These are phyloP conservation scores for Muscicapa comitata DNA, from an alignment of 2,797 vertebrate species.

Conservation along the genomic window DNA sequence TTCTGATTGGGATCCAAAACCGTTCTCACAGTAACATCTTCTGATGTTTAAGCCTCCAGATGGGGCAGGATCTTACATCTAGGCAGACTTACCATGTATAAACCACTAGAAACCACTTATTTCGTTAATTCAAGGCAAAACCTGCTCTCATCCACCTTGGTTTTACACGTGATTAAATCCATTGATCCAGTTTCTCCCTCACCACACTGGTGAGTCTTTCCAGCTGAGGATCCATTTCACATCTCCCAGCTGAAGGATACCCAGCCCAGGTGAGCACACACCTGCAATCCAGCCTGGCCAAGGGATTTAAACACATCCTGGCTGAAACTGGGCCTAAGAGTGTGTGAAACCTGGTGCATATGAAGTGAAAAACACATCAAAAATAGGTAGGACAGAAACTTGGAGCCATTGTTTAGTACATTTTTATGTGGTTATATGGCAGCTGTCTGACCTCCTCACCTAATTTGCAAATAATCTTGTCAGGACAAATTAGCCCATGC, in stretches of 20 bases:
- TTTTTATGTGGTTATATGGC: constrained; percentile 4
- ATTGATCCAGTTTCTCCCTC: neutral
- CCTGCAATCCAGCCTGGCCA: neutral
- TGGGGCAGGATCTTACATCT: neutral
- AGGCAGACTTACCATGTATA: neutral
- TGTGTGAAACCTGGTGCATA: neutral
- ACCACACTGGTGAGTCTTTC: neutral
- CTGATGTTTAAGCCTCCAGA: constrained; percentile 9
- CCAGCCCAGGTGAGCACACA: neutral
- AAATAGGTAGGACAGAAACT: neutral
- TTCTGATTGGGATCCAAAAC: neutral
- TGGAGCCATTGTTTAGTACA: neutral
- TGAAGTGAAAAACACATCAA: neutral
- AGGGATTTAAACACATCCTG: neutral
- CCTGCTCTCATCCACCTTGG: neutral
- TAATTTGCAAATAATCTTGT: constrained; percentile 60
- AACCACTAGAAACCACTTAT: neutral
- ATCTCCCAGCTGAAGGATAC: neutral
- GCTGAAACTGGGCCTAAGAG: neutral
- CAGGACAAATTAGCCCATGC: constrained; percentile 41
- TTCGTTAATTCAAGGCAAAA: neutral
- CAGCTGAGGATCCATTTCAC: neutral
- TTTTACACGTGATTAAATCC: neutral
- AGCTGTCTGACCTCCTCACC: constrained; percentile 55
- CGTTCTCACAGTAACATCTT: neutral